Percentiles rank a stretch among this genome's conserved stretches.
These are phyloP conservation scores for Tursiops truncatus DNA, from an alignment of 2,113 vertebrate species.

Conservation along the genomic window DNA sequence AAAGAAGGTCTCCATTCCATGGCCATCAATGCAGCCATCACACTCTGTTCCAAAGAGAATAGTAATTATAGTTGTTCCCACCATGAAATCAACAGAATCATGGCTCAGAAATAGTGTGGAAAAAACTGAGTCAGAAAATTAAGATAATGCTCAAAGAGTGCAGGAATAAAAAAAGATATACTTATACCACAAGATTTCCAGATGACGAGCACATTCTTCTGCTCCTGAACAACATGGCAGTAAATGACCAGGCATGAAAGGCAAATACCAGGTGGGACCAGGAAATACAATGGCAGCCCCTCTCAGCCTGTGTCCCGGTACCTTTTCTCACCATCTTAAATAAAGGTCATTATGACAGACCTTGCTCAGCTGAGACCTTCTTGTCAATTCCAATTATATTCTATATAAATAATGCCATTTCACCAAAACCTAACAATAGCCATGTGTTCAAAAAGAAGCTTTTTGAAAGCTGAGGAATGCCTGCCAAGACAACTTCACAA, in stretches of 20 bases:
- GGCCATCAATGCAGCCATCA: not conserved
- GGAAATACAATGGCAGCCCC: slow-evolving; percentile 89
- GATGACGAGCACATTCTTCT: slow-evolving; percentile 90
- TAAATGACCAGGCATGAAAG: slow-evolving; percentile 91
- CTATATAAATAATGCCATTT: slow-evolving; percentile 92
- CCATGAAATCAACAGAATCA: slow-evolving; percentile 88
- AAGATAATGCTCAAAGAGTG: slow-evolving; percentile 92
- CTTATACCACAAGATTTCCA: slow-evolving; percentile 90
- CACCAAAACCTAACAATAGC: slow-evolving; percentile 92
- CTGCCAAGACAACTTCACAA: slow-evolving; percentile 59
- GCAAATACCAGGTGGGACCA: slow-evolving; percentile 87
- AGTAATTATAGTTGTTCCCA: slow-evolving; percentile 89
- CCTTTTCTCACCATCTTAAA: slow-evolving; percentile 90
- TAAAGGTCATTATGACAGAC: slow-evolving; percentile 87
- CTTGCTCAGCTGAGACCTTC: slow-evolving; percentile 83
- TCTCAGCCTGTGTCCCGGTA: slow-evolving; percentile 87
- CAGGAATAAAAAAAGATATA: slow-evolving; percentile 83
- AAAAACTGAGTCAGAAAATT: slow-evolving; percentile 91
- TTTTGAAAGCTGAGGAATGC: slow-evolving; percentile 91
- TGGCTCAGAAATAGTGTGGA: slow-evolving; percentile 92
- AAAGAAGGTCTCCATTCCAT: not conserved
- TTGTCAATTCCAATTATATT: slow-evolving; percentile 85
- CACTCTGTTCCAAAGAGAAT: slow-evolving; percentile 88
- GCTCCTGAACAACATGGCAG: slow-evolving; percentile 87
- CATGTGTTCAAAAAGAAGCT: slow-evolving; percentile 93